Base-by-base conservation (phyloP, 2,113 vertebrate genomes). In the Crotalus horridus region DNA sequence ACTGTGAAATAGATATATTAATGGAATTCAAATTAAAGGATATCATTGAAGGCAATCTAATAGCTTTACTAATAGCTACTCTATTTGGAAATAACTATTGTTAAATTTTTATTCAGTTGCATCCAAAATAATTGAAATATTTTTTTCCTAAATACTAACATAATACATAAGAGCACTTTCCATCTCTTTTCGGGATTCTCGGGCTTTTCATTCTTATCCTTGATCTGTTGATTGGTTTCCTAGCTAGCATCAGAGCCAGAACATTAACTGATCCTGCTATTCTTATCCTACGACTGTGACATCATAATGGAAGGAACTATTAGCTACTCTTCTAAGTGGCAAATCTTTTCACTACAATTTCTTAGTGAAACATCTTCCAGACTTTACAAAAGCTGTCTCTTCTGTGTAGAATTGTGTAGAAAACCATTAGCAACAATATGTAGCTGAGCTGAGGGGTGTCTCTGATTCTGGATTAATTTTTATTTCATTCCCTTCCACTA, bases 261-360 rank as follows among this genome's bases (percentile, higher is more conserved):
- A 95, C 90, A 24, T 69, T 23, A 87, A 87, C 94, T 92, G 93
- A 91, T 94, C 86, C 7, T 81, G 59, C 55, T 53, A 94, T 85
- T 93, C 91, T 89, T 93, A 94, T 24, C 90, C 29, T 55, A 46
- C 53, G 13, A 88, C 61, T 88, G 59, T 89, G 87, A 89, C 61
- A 87, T 95, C 89, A 61, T 0, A 3, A 81, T 81, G 74, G 17
- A 43, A 81, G 74, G 33, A 43, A 43, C 33, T 81, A 81, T 15
- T 81, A 87, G 54, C 51, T 54, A 51, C 26, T n/a, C 29, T 15
- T 39, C 39, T 24, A 43, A 59, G n/a, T 59, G 15, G 23, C 5
- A 13, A 89, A 24, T 7, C 56, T 46, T 61, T 24, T 46, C 56
- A 46, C 39, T 61, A 43, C 88, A 89, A 58, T 26, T 89, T 89